Conservation (phyloP, 2,113 vertebrate species). For the Ophthalmolycus amberensis region DNA sequence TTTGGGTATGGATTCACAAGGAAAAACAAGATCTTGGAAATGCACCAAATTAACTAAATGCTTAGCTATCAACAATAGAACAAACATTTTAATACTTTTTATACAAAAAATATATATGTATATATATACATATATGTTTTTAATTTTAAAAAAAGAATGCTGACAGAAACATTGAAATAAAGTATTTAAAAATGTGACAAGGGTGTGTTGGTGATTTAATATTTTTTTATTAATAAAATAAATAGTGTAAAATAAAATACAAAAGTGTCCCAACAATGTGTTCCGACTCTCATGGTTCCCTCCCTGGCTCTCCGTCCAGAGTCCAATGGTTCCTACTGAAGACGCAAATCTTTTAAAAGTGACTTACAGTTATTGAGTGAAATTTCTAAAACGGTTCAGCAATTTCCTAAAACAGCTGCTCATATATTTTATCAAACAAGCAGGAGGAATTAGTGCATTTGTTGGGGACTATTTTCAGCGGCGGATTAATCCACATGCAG, state of each 20-base stretch:
- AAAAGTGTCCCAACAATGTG: not conserved
- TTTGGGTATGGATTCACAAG: too few species aligned
- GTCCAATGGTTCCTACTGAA: not conserved
- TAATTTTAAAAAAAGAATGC: too few species aligned
- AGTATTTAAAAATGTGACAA: too few species aligned
- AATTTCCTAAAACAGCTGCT: not conserved
- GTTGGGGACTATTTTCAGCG: not conserved
- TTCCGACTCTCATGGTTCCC: not conserved
- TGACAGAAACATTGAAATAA: too few species aligned
- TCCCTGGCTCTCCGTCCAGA: not conserved
- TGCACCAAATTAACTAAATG: too few species aligned
- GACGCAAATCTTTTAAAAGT: not conserved
- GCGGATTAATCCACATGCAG: not conserved
- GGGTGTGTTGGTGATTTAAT: not conserved
- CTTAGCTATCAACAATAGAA: too few species aligned
- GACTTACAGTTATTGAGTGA: not conserved
- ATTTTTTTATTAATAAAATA: not conserved
- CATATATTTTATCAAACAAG: not conserved
- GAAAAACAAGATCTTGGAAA: too few species aligned
- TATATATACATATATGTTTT: too few species aligned
- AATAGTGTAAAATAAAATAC: not conserved
- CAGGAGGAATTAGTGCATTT: not conserved
- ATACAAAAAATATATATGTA: not conserved
- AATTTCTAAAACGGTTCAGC: not conserved
- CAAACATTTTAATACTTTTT: too few species aligned